Base-by-base conservation (phyloP, 92 coral and sea anemone genomes). In the Siderastrea radians region DNA sequence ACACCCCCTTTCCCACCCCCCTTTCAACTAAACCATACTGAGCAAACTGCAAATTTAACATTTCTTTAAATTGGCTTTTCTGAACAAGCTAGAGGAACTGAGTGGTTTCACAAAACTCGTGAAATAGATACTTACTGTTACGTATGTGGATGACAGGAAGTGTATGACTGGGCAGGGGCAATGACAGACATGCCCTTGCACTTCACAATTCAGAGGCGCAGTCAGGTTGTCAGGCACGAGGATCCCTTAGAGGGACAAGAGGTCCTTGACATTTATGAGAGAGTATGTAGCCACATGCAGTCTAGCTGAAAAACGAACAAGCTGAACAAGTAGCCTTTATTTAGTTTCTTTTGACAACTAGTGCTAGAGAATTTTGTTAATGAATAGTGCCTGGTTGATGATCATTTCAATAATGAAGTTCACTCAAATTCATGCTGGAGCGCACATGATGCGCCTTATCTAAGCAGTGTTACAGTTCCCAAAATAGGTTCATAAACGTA, bases 111-210 rank as follows among this genome's bases (percentile, higher is more conserved):
- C n/a, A n/a, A n/a, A n/a, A n/a, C n/a, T n/a, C n/a, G n/a, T n/a
- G n/a, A n/a, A n/a, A n/a, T n/a, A n/a, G n/a, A n/a, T n/a, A n/a
- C n/a, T n/a, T n/a, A n/a, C n/a, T n/a, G n/a, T 74, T 74, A 2
- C 50, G 26, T 74, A 11, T 73, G 43, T 73, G 59, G 16, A 75
- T 75, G 13, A 75, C 67, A 75, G 80, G 80, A 75, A 75, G 80
- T 75, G n/a, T 75, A 75, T 75, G 80, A 75, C 80, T 75, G 80
- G 67, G 66, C 66, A 75, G 80, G 80, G 80, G 80, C 62, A 11
- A 55, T 75, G 80, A 17, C 6, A 49, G 50, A 1, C 11, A 75
- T 75, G 64, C 80, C 80, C 6, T 66, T 26, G 5, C 63, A 52
- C 80, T 75, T 75, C 61, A 75, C 80, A 38, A 45, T 75, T 45